phyloP scores from a whole-genome alignment of 2,113 vertebrate species.

The Lepus europaeus region DNA sequence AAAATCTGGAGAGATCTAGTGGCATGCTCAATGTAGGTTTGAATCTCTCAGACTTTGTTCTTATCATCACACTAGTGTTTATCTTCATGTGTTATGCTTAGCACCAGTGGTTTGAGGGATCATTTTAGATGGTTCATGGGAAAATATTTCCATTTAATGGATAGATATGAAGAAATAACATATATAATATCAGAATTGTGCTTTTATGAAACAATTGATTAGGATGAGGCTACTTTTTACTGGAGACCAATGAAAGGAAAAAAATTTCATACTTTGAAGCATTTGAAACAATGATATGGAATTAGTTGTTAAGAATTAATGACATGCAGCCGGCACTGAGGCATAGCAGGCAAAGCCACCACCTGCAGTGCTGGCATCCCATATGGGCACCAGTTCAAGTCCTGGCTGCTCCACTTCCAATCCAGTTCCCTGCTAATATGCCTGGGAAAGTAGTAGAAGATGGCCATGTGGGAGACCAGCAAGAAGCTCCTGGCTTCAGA shows the following conservation, averaged over 20 bases:
- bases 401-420: too few relatives aligned
- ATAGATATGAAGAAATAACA: neutral
- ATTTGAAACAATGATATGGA: neutral
- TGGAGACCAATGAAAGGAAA: neutral
- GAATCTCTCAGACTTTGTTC: neutral
- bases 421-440: too few relatives aligned
- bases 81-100: neutral
- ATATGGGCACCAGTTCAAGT: too few relatives aligned
- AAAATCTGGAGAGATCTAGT: neutral
- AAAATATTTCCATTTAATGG: conserved; percentile 11
- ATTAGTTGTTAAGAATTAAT: conserved; percentile 15
- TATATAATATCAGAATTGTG: neutral
- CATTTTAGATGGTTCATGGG: neutral
- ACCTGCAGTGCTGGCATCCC: too few relatives aligned
- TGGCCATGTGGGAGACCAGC: too few relatives aligned
- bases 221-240: neutral
- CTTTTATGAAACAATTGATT: conserved; percentile 16
- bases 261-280: conserved; percentile 32
- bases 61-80: neutral
- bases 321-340: too few relatives aligned
- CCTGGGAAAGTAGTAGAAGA: too few relatives aligned
- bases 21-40: neutral
- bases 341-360: too few relatives aligned
- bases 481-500: too few relatives aligned
- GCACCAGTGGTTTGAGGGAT: neutral